A percentile compares a stretch with the other conserved stretches of the same genome.
These are phyloP conservation scores for Porites lutea DNA, from an alignment of 64 coral and sea anemone genomes.

Conservation along the genomic window DNA sequence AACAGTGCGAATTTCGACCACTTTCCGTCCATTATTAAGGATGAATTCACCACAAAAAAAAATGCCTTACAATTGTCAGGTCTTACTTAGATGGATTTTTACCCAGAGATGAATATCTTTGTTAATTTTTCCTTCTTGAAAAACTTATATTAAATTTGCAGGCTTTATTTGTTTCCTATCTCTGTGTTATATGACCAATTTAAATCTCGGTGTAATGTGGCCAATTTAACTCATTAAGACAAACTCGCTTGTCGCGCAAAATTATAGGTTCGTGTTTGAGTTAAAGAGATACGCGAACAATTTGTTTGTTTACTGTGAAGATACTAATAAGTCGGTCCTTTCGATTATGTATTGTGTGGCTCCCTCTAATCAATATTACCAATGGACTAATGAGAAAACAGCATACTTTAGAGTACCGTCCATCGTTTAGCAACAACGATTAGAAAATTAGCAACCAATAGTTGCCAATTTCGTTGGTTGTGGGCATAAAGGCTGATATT, in stretches of 20 bases:
- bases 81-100: background rate
- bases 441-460: conserved; percentile 71
- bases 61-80: background rate
- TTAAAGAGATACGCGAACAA: conserved; percentile 66
- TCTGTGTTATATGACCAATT: conserved; percentile 63
- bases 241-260: conserved; percentile 52
- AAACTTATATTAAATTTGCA: conserved; percentile 54
- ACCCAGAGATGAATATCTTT: background rate
- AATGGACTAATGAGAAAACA: conserved; percentile 64
- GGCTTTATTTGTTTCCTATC: conserved; percentile 76
- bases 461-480: conserved; percentile 41
- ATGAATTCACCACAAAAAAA: background rate
- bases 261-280: conserved; percentile 66
- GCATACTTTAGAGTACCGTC: conserved; percentile 59
- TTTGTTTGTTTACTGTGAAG: conserved; percentile 88
- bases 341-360: conserved; percentile 56
- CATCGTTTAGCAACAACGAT: conserved; percentile 79
- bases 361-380: conserved; percentile 76
- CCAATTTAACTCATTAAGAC: conserved; percentile 75
- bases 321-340: conserved; percentile 72
- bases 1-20: background rate
- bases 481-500: conserved; percentile 65
- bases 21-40: background rate
- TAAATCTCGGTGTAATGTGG: conserved; percentile 55
- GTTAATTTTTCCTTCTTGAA: conserved; percentile 40